phyloP scores from a whole-genome alignment of 37 sponge, comb jelly and placozoan genomes.

The Bolinopsis microptera region DNA sequence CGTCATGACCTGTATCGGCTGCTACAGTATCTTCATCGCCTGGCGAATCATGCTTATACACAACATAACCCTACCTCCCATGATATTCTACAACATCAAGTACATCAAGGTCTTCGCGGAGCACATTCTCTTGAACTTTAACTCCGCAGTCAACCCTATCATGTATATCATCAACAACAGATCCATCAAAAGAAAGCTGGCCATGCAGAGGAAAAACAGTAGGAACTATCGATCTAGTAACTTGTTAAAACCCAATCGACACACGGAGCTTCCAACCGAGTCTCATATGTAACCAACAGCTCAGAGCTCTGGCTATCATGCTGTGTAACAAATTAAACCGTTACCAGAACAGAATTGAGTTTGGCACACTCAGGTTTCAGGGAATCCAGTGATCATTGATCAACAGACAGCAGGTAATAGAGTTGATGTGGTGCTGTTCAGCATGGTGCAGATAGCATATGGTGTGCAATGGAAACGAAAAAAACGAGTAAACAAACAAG shows the following conservation, averaged over 20 bases:
- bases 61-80: constrained; percentile 62
- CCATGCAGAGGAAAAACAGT: neutral
- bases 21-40: constrained; percentile 59
- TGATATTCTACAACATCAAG: constrained; percentile 48
- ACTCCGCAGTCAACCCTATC: constrained; percentile 26
- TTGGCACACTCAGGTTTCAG: too few relatives aligned
- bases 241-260: neutral
- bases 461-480: too few relatives aligned
- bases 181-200: constrained; percentile 34
- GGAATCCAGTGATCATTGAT: too few relatives aligned
- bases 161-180: constrained; percentile 62
- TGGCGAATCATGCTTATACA: constrained; percentile 48
- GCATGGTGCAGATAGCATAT: too few relatives aligned
- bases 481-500: too few relatives aligned
- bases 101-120: constrained; percentile 23
- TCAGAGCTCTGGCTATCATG: too few relatives aligned
- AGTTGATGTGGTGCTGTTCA: too few relatives aligned
- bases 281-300: neutral
- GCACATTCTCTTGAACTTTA: constrained; percentile 58
- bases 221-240: neutral
- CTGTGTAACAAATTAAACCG: too few relatives aligned
- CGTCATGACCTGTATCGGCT: constrained; percentile 21
- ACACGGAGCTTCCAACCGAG: neutral
- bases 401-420: too few relatives aligned
- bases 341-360: too few relatives aligned